A percentile compares a stretch with the other conserved stretches of the same genome.
These are phyloP conservation scores for Colaptes auratus DNA, from an alignment of 2,113 vertebrate species.

Conservation along the genomic window DNA sequence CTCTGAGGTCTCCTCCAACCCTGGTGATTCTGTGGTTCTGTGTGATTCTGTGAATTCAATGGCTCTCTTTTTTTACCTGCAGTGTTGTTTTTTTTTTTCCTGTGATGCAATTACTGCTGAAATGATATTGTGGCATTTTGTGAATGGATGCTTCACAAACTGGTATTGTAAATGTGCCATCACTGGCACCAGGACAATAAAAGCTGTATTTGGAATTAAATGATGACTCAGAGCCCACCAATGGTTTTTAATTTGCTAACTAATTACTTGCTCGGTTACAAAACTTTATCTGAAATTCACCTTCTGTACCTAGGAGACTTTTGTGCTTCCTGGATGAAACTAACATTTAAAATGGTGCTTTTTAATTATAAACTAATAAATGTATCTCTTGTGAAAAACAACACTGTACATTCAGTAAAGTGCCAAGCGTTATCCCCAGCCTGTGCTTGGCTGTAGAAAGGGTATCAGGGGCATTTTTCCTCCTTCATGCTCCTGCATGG, in stretches of 20 bases:
- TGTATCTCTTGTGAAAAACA: background rate
- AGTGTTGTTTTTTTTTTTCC: background rate
- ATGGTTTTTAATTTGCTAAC: background rate
- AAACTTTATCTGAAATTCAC: background rate
- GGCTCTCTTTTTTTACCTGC: background rate
- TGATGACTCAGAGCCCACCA: background rate
- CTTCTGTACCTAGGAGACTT: background rate
- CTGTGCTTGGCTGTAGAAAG: background rate
- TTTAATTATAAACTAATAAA: background rate
- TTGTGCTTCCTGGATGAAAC: background rate
- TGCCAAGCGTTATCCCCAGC: background rate
- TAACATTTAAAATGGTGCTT: background rate
- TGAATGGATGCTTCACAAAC: background rate
- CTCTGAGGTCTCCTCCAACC: no score
- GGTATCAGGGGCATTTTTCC: background rate
- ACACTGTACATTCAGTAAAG: background rate
- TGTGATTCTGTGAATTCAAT: background rate
- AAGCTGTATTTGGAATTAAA: background rate
- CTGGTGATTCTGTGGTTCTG: no score
- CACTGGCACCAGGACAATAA: background rate
- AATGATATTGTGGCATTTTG: background rate
- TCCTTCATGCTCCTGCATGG: background rate
- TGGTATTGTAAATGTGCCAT: background rate
- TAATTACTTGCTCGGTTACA: background rate
- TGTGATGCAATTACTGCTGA: background rate